Evolutionary conservation across 2,797 vertebrate genomes (phyloP), one percentile per base, ranked within the genome.

Genomic region (Craterocephalus amniculus): DNA sequence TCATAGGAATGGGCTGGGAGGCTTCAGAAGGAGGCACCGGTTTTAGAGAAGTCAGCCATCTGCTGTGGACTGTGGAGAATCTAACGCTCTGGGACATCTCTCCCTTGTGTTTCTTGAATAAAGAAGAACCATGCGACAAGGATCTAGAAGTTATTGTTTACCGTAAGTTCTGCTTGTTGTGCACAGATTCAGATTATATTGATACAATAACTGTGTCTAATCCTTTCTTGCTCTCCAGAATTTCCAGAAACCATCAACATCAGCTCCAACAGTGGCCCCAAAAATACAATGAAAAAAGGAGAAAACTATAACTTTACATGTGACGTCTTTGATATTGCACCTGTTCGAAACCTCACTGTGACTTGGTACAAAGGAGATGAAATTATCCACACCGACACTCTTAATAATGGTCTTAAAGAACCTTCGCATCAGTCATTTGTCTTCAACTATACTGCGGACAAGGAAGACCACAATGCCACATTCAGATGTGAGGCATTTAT

Each of bases 401-500:
- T 70, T 48, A 0, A n/a, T 5, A 1, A 20, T 10, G 0, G 2
- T 11, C 40, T 0, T 0, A 62, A n/a, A 10, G 0, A 12, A 40
- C 88, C 86, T 26, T 59, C 27, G 6, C 32, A 72, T 65, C 4
- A 4, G 43, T 24, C 2, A 0, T 6, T 35, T 3, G 13, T 7
- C 18, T 9, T 76, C n/a, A 14, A 0, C 9, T 84, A 90, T 52
- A 72, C 0, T 2, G 66, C 88, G 0, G 68, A 26, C 0, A 88
- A 75, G 85, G 0, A 11, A 11, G 82, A 93, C 52, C n/a, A 86
- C 1, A 67, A 77, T 59, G 74, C 34, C 51, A 45, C 64, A 2
- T 70, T 93, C 67, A 87, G 69, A 73, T 94, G 94, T 55, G 87
- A 89, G 59, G 93, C 89, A 34, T 35, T 58, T 4, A 80, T 93